Percentiles rank a stretch among this genome's conserved stretches.
phyloP scores from a whole-genome alignment of 2,113 vertebrate species.

The Perognathus longimembris region DNA sequence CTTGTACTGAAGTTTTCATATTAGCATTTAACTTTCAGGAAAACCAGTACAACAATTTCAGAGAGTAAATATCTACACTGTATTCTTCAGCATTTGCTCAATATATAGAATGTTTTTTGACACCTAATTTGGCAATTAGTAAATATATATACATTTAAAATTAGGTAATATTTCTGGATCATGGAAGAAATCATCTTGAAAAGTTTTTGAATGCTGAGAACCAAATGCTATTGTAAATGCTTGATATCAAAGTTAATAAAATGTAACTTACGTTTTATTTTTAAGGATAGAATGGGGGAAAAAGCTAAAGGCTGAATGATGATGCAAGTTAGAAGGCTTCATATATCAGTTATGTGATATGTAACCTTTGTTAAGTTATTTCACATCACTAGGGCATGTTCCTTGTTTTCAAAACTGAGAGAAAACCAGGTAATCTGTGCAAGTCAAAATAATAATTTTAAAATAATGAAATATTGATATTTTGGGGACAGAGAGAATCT shows the following conservation, averaged over 20 bases:
- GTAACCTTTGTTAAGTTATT: neutral
- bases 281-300: neutral
- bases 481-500: conserved; percentile 93
- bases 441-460: neutral
- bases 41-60: conserved; percentile 32
- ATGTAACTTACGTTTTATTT: neutral
- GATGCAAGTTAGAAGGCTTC: neutral
- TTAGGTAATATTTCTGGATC: neutral
- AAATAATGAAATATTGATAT: conserved; percentile 43
- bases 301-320: conserved; percentile 7
- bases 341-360: neutral
- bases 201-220: conserved; percentile 5
- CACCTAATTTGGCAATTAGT: conserved; percentile 49
- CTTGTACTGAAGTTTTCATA: neutral
- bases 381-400: neutral
- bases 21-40: conserved; percentile 22
- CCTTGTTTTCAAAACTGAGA: conserved; percentile 46
- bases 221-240: conserved; percentile 4
- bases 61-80: neutral
- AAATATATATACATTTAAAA: conserved; percentile 31
- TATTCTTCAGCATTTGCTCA: conserved; percentile 35
- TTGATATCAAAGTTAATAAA: conserved; percentile 31
- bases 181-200: conserved; percentile 35
- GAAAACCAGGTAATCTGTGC: conserved; percentile 2
- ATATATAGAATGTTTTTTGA: conserved; percentile 38